Conservation (phyloP, 2,797 vertebrate species). For the Micrastur ruficollis region DNA sequence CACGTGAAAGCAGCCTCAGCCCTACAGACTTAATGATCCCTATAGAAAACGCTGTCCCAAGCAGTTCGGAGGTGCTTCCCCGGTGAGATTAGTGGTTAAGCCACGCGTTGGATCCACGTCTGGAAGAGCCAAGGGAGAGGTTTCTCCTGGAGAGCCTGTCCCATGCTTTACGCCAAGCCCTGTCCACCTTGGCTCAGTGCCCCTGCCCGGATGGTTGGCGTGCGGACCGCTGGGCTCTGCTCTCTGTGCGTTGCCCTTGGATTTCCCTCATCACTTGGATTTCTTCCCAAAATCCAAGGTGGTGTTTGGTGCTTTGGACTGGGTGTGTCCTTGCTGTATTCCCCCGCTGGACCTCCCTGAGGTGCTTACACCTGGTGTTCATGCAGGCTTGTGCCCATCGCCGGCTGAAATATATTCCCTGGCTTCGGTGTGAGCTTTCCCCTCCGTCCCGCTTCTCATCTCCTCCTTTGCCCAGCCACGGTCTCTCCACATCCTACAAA, state of each 20-base stretch:
- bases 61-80: neutral
- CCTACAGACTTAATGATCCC: rapidly evolving
- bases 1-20: neutral
- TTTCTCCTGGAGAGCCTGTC: neutral
- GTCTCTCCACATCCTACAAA: neutral
- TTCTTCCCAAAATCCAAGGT: neutral
- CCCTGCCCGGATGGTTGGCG: rapidly evolving
- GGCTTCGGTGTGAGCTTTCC: neutral
- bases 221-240: neutral
- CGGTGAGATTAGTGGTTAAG: neutral
- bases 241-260: neutral
- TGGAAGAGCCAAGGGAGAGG: neutral
- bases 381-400: neutral
- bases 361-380: neutral
- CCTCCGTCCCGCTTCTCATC: neutral
- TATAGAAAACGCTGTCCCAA: neutral
- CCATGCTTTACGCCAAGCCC: neutral
- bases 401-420: rapidly evolving
- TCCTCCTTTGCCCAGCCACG: rapidly evolving
- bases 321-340: neutral
- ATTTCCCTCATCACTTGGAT: neutral
- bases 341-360: neutral
- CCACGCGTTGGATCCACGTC: rapidly evolving
- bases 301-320: neutral
- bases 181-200: neutral